Evolutionary conservation across 2,888 invertebrate species (phyloP).

Genomic region (Drosophila sordidula): DNA sequence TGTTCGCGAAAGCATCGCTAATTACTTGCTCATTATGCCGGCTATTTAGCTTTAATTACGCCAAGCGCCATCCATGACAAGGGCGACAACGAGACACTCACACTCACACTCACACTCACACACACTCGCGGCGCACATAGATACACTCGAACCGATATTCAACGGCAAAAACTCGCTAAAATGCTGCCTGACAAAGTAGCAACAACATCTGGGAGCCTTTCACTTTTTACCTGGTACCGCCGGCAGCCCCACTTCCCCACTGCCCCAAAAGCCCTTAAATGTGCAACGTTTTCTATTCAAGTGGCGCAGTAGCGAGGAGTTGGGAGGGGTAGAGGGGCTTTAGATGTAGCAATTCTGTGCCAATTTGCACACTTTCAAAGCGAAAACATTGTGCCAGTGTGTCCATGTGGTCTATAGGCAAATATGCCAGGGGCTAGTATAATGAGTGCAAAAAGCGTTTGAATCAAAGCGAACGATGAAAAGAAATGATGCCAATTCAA

Average conservation of each 20-base stretch:
- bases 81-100: slow-evolving; percentile 58
- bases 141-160: slow-evolving; percentile 55
- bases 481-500: slow-evolving; percentile 7
- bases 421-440: neutral
- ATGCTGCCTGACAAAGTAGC: slow-evolving; percentile 48
- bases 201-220: slow-evolving; percentile 66
- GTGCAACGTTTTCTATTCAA: slow-evolving; percentile 71
- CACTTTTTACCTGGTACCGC: slow-evolving; percentile 63
- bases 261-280: slow-evolving; percentile 43
- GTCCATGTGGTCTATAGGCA: slow-evolving; percentile 8
- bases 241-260: neutral
- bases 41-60: slow-evolving; percentile 82
- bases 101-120: slow-evolving; percentile 22
- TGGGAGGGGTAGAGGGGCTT: neutral
- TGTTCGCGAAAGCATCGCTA: slow-evolving; percentile 72
- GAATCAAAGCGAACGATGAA: slow-evolving; percentile 1
- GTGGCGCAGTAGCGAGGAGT: slow-evolving; percentile 19
- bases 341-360: slow-evolving; percentile 39
- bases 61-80: slow-evolving; percentile 72
- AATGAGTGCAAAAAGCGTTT: slow-evolving; percentile 26
- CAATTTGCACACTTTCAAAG: slow-evolving; percentile 58
- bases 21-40: slow-evolving; percentile 82
- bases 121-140: slow-evolving; percentile 1
- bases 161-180: slow-evolving; percentile 64
- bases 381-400: slow-evolving; percentile 8